Evolutionary conservation across 2,888 invertebrate species (phyloP).

Genomic region (Pteria penguin): DNA sequence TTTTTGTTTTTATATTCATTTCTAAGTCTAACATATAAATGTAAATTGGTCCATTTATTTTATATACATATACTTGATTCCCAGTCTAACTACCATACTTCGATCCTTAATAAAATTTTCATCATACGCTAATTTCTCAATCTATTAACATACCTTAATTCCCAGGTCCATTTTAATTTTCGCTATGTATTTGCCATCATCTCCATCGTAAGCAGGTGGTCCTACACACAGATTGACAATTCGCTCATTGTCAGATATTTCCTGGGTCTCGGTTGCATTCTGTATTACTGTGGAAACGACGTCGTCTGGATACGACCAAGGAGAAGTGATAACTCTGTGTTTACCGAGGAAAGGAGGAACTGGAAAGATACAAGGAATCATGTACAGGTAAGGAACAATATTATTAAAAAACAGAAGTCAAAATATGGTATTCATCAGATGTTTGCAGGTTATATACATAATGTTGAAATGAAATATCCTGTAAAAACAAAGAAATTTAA

Average conservation of each 20-base stretch:
- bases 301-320: constrained; percentile 87
- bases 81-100: too few species aligned
- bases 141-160: constrained; percentile 50
- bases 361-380: constrained; percentile 76
- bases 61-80: too few species aligned
- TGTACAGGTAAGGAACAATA: neutral
- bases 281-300: constrained; percentile 68
- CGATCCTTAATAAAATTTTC: too few species aligned
- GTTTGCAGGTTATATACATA: too few species aligned
- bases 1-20: too few species aligned
- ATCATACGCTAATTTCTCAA: neutral
- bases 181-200: constrained; percentile 55
- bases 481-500: too few species aligned
- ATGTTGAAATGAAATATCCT: too few species aligned
- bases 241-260: constrained; percentile 63
- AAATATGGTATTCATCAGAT: too few species aligned
- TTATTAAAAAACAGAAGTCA: neutral
- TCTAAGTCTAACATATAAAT: too few species aligned
- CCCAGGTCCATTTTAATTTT: constrained; percentile 65
- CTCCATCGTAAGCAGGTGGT: constrained; percentile 72
- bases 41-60: too few species aligned
- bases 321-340: constrained; percentile 89
- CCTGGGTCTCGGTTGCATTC: constrained; percentile 41
- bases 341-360: constrained; percentile 91
- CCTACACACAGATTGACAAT: constrained; percentile 75